Evolutionary conservation across 2,888 invertebrate genomes (phyloP).

Genomic region (Julus scanicus): DNA sequence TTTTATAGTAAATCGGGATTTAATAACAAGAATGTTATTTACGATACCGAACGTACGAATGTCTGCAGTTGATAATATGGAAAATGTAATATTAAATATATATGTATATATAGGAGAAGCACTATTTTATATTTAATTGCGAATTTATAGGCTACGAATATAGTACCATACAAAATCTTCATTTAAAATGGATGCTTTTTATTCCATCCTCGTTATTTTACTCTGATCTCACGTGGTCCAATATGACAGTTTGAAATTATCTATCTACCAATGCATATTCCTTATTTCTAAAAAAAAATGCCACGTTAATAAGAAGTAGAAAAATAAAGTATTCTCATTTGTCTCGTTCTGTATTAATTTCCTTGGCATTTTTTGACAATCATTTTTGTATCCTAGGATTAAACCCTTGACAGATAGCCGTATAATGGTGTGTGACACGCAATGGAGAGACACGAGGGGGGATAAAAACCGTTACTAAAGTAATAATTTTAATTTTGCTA

Average conservation of each 20-base stretch:
- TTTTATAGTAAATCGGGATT: no score
- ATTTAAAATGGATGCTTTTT: neutral
- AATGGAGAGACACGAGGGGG: neutral
- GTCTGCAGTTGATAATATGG: no score
- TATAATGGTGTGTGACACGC: neutral
- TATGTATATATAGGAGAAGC: no score
- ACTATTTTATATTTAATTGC: no score
- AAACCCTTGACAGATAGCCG: slow-evolving; percentile 2
- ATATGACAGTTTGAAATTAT: no score
- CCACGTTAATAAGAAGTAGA: no score
- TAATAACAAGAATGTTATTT: no score
- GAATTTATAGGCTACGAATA: no score
- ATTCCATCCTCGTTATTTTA: neutral
- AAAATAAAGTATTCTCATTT: neutral
- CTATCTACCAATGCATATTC: neutral
- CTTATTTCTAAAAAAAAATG: neutral
- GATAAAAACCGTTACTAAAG: neutral
- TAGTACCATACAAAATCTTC: no score
- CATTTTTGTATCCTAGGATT: neutral
- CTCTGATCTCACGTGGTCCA: neutral
- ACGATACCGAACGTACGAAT: no score
- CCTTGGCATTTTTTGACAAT: neutral
- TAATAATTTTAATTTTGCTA: slow-evolving; percentile 46
- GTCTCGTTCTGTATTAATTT: neutral
- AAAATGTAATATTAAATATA: no score